These are phyloP conservation scores for Sturnus vulgaris DNA, from an alignment of 2,113 vertebrate species.

Conservation along the genomic window DNA sequence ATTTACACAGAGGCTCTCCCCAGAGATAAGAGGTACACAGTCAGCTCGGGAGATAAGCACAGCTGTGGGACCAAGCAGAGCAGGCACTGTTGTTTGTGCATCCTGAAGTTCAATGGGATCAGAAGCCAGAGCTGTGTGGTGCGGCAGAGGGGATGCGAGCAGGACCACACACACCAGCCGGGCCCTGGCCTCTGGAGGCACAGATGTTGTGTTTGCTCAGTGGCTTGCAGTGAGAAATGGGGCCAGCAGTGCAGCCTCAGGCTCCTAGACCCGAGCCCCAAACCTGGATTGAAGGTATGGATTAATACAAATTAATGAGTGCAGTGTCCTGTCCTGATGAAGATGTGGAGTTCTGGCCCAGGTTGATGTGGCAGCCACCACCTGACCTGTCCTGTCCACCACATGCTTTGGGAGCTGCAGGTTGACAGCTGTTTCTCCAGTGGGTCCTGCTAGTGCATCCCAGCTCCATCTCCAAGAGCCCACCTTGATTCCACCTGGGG, in stretches of 20 bases:
- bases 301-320: not conserved
- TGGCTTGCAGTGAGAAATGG: not conserved
- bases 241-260: not conserved
- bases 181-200: not conserved
- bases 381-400: not conserved
- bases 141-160: accelerated
- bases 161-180: not conserved
- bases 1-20: constrained; percentile 57
- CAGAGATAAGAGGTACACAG: constrained; percentile 64
- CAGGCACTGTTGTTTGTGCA: not conserved
- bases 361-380: not conserved
- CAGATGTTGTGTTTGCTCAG: not conserved
- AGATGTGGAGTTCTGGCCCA: not conserved
- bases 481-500: not conserved
- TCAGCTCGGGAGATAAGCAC: constrained; percentile 47
- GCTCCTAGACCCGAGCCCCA: not conserved
- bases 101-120: constrained; percentile 7
- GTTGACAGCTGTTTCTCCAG: not conserved
- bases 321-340: not conserved
- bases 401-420: not conserved
- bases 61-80: not conserved
- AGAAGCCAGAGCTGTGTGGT: not conserved
- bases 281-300: not conserved
- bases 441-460: not conserved
- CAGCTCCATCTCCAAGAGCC: not conserved